phyloP scores from a whole-genome alignment of 2,888 invertebrate species.

The Callinectes sapidus region DNA sequence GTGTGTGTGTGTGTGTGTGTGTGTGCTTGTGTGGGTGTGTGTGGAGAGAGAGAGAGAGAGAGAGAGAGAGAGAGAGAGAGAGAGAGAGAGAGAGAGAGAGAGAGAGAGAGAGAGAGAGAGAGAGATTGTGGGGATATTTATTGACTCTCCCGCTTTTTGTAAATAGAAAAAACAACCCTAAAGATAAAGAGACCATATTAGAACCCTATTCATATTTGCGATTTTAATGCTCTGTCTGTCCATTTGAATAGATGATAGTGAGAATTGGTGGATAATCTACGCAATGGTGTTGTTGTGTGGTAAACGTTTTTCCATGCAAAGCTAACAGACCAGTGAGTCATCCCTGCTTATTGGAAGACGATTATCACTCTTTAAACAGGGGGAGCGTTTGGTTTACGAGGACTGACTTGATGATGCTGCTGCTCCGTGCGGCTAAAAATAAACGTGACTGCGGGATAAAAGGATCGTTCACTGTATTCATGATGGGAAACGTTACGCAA shows the following conservation, averaged over 20 bases:
- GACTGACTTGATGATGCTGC: not conserved
- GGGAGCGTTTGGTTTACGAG: not conserved
- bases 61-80: not conserved
- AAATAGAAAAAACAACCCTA: too few relatives aligned
- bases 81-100: too few relatives aligned
- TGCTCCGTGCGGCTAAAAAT: not conserved
- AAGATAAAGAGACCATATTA: too few relatives aligned
- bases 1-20: too few relatives aligned
- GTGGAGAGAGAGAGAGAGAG: too few relatives aligned
- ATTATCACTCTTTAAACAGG: not conserved
- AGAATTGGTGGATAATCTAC: not conserved
- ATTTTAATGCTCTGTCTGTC: not conserved
- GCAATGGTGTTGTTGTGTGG: not conserved
- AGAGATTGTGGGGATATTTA: too few relatives aligned
- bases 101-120: too few relatives aligned
- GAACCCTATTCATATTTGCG: too few relatives aligned
- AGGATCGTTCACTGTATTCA: not conserved
- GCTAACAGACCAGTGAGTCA: not conserved
- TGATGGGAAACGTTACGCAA: not conserved
- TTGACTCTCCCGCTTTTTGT: too few relatives aligned
- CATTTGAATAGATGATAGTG: not conserved
- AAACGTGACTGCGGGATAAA: not conserved
- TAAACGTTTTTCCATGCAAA: not conserved
- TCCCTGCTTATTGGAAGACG: conserved; percentile 10
- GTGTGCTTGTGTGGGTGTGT: too few relatives aligned